These are phyloP conservation scores for Megatriorchis doriae DNA, from an alignment of 2,113 vertebrate species.

Conservation along the genomic window DNA sequence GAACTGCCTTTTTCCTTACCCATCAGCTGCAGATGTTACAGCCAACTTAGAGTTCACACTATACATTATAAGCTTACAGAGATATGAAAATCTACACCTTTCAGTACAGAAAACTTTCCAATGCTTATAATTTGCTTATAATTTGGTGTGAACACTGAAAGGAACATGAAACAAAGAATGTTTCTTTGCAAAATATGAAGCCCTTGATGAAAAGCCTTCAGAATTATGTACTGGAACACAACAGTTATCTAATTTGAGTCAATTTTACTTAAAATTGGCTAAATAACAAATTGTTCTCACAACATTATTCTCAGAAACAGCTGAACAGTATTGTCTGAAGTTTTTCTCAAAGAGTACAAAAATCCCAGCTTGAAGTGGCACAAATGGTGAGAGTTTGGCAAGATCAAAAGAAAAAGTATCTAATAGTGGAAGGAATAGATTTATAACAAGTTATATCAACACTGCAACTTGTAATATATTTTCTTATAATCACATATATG, in stretches of 20 bases:
- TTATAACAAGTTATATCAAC: background rate
- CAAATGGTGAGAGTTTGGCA: background rate
- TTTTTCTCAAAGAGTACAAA: background rate
- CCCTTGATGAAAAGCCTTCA: background rate
- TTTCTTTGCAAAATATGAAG: background rate
- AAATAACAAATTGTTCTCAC: background rate
- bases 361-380: background rate
- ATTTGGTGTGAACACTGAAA: background rate
- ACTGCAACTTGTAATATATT: background rate
- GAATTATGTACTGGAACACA: background rate
- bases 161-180: background rate
- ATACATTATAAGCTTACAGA: background rate
- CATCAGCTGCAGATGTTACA: background rate
- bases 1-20: background rate
- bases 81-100: background rate
- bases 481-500: background rate
- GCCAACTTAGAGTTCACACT: background rate
- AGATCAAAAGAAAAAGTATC: background rate
- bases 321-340: background rate
- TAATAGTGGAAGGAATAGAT: background rate
- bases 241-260: background rate
- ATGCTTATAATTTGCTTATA: background rate
- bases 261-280: background rate
- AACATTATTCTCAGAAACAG: background rate
- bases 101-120: background rate